phyloP scores from a whole-genome alignment of 2,888 invertebrate species.

The Caenorhabditis japonica region DNA sequence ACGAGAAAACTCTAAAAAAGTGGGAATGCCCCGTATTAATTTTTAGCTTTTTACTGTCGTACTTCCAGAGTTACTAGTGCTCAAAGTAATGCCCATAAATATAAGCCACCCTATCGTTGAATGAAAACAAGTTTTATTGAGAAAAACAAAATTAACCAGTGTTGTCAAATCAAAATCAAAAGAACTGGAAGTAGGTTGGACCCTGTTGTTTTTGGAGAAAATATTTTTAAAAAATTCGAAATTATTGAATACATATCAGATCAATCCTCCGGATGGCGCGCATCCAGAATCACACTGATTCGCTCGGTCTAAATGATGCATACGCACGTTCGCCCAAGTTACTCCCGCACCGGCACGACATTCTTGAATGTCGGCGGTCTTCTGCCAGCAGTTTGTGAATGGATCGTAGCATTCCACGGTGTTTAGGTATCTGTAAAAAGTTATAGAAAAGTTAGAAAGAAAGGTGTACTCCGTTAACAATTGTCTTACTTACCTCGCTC shows the following conservation, averaged over 20 bases:
- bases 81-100: no score
- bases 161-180: constrained; percentile 1
- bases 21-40: no score
- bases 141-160: constrained; percentile 6
- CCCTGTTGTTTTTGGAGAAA: no score
- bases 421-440: constrained; percentile 63
- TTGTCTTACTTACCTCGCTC: constrained; percentile 27
- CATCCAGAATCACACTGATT: constrained; percentile 49
- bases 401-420: constrained; percentile 76
- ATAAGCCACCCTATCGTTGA: no score
- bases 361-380: constrained; percentile 77
- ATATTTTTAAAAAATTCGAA: constrained; percentile 1
- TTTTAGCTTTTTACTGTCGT: no score
- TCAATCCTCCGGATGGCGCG: constrained; percentile 43
- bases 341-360: constrained; percentile 77
- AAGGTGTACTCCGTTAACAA: background rate
- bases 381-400: constrained; percentile 76
- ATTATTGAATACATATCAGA: constrained; percentile 16
- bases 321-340: constrained; percentile 66
- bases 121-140: background rate
- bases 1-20: no score
- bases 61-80: no score
- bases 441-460: no score
- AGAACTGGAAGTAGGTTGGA: constrained; percentile 2
- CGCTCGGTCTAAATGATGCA: constrained; percentile 27